These are phyloP conservation scores for Sisor rabdophorus DNA, from an alignment of 2,113 vertebrate species.

Conservation along the genomic window DNA sequence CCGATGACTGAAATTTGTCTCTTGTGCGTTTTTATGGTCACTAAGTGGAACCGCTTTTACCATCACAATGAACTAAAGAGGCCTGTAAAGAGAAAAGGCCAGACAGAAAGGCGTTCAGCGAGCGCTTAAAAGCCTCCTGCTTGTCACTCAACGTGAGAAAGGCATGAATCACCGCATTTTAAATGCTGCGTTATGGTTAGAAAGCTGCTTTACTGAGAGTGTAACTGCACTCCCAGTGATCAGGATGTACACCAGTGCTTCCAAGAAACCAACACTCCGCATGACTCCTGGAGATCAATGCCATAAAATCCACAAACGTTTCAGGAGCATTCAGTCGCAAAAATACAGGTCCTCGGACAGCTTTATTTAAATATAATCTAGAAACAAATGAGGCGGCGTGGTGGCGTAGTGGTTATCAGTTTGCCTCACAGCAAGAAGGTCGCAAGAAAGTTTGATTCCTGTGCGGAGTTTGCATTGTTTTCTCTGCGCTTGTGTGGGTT, in stretches of 20 bases:
- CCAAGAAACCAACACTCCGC: neutral
- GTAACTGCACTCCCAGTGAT: neutral
- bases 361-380: neutral
- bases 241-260: neutral
- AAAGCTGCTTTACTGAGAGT: neutral
- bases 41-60: slow-evolving; percentile 10
- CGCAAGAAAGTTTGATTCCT: too few species aligned
- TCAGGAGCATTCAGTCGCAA: neutral
- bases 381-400: too few species aligned
- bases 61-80: slow-evolving; percentile 21
- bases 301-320: neutral
- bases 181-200: neutral
- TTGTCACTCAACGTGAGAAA: slow-evolving; percentile 11
- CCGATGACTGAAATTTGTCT: neutral
- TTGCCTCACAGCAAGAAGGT: too few species aligned
- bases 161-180: slow-evolving; percentile 15
- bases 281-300: neutral
- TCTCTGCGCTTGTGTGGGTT: too few species aligned
- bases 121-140: slow-evolving; percentile 21
- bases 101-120: neutral
- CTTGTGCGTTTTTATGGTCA: slow-evolving; percentile 8
- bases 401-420: too few species aligned
- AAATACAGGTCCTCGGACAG: neutral
- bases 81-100: slow-evolving; percentile 23
- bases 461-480: too few species aligned